Evolutionary conservation across 2,888 invertebrate species (phyloP).

Genomic region (Drosophila aldrichi): DNA sequence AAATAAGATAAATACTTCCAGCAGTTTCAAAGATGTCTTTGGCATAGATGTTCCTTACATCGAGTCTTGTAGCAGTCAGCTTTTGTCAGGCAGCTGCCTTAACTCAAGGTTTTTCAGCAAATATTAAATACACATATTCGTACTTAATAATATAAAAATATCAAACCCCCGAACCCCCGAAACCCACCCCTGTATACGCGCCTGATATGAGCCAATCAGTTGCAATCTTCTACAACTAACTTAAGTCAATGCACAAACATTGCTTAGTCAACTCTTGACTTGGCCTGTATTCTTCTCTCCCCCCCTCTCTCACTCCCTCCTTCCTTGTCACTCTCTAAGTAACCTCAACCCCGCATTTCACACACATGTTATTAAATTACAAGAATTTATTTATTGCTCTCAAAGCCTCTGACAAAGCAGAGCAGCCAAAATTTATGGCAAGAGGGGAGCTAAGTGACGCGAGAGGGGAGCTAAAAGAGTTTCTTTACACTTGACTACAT

Average conservation of each 20-base stretch:
- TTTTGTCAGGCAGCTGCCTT: too few relatives aligned
- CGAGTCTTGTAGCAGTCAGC: too few relatives aligned
- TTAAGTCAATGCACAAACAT: not conserved
- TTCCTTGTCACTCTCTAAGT: not conserved
- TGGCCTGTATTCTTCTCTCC: not conserved
- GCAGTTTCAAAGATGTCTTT: too few relatives aligned
- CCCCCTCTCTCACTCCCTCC: not conserved
- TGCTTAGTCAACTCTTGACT: not conserved
- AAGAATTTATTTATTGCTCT: slow-evolving; percentile 32
- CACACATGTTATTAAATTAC: slow-evolving; percentile 53
- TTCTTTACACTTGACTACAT: slow-evolving; percentile 65
- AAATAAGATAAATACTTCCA: too few relatives aligned
- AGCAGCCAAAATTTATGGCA: not conserved
- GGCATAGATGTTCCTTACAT: too few relatives aligned
- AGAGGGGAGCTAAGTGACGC: not conserved
- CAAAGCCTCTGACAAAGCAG: slow-evolving; percentile 4
- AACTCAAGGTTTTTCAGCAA: too few relatives aligned
- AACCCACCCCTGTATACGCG: too few relatives aligned
- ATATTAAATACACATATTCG: too few relatives aligned
- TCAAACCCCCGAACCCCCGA: too few relatives aligned
- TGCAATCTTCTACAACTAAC: not conserved
- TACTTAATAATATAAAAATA: too few relatives aligned
- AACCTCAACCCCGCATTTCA: slow-evolving; percentile 23
- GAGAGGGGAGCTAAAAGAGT: not conserved
- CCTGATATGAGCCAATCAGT: not conserved